Evolutionary conservation across 2,113 vertebrate species (phyloP).

Genomic region (Alces alces): DNA sequence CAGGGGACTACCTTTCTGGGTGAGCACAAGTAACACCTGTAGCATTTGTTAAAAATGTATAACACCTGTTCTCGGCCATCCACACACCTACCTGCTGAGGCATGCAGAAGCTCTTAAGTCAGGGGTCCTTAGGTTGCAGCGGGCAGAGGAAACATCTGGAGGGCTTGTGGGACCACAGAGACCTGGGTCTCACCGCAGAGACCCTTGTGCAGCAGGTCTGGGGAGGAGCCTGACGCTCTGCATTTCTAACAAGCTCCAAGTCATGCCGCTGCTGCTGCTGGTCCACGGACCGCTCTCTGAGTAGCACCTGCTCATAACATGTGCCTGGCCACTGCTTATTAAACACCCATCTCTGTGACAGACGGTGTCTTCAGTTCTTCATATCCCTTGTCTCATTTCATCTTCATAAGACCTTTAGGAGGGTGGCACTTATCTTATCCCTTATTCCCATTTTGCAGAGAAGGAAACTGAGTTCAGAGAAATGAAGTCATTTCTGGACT

Average conservation of each 20-base stretch:
- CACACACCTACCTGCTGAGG: neutral
- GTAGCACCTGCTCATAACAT: accelerated
- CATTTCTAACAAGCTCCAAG: neutral
- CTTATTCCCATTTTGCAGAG: constrained; percentile 16
- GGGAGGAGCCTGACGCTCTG: neutral
- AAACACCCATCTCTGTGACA: neutral
- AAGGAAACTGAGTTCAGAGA: neutral
- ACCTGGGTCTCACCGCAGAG: neutral
- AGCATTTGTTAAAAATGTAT: neutral
- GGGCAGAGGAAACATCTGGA: neutral
- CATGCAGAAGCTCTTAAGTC: neutral
- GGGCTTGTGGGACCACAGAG: neutral
- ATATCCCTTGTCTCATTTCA: neutral
- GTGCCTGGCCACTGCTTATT: neutral
- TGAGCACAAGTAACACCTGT: neutral
- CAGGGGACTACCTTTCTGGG: neutral
- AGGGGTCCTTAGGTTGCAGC: neutral
- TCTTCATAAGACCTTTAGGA: neutral
- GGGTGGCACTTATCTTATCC: neutral
- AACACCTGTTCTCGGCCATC: neutral
- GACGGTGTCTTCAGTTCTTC: neutral
- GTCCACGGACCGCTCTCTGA: neutral
- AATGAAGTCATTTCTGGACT: neutral
- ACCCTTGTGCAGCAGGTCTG: neutral
- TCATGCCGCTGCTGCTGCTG: neutral